A percentile compares a stretch with the other conserved stretches of the same genome.
Conservation (phyloP, 2,888 invertebrate species). For the Lacanobia oleracea region DNA sequence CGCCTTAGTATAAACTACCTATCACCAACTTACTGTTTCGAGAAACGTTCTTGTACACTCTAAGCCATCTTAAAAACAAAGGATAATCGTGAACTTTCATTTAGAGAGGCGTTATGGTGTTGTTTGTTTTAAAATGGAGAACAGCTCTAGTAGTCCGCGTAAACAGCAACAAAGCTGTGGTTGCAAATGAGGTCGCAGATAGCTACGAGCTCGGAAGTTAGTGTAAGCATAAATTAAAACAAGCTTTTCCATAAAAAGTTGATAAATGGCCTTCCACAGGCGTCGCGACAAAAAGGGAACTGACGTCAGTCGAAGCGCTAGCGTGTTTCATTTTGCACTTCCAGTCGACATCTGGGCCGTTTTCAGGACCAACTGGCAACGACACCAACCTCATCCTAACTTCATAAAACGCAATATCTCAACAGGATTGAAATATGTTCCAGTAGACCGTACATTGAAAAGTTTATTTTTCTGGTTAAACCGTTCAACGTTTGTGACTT, state of each 20-base stretch:
- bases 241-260: conserved; percentile 89
- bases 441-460: conserved; percentile 22
- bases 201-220: conserved; percentile 84
- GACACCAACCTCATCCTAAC: conserved; percentile 66
- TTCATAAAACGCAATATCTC: conserved; percentile 52
- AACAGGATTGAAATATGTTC: conserved; percentile 41
- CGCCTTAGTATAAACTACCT: too few species aligned
- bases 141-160: conserved; percentile 73
- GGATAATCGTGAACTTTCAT: conserved; percentile 72
- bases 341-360: conserved; percentile 85
- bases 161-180: conserved; percentile 83
- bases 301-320: conserved; percentile 86
- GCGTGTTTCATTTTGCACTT: conserved; percentile 88
- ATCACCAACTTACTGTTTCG: neutral
- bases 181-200: conserved; percentile 87
- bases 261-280: conserved; percentile 88
- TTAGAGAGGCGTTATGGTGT: conserved; percentile 65
- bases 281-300: conserved; percentile 86
- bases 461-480: conserved; percentile 41
- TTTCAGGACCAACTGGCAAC: conserved; percentile 77
- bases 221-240: conserved; percentile 90
- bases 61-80: conserved; percentile 55
- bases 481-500: conserved; percentile 46
- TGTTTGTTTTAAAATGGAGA: conserved; percentile 74
- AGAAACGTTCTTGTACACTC: conserved; percentile 42